Base-by-base conservation (phyloP, 2,113 vertebrate genomes). In the Pluvialis apricaria region DNA sequence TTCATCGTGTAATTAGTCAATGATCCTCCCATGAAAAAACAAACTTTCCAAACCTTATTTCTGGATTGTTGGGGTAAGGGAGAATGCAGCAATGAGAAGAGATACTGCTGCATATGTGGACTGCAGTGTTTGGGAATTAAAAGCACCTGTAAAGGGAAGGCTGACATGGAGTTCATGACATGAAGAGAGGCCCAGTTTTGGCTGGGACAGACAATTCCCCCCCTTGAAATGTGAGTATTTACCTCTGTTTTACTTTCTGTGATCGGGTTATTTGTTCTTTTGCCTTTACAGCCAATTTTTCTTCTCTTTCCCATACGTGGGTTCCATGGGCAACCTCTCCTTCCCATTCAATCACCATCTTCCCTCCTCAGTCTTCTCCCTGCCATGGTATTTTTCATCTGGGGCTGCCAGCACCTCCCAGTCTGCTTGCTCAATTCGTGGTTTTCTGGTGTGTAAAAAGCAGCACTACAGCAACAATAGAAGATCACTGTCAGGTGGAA, bases 401-500 rank as follows among this genome's bases (percentile, higher is more conserved):
- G 88, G 51, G 66, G 44, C 88, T 96, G 87, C 87, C 95, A 94
- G 73, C 60, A 93, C 88, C 91, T 97, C 88, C 90, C 92, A 93
- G 72, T 83, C 68, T 92, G 84, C 92, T 94, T 86, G 64, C 78
- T 96, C 94, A 75, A 20, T 96, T 94, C 1, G 25, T 81, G 90
- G 65, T 86, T 96, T 97, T 93, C 81, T 96, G 86, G 76, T 1
- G 8, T 83, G 65, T 88, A 86, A 93, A 96, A 94, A 79, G 78
- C 88, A 94, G 76, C 79, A 64, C 92, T 96, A 8, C 55, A 95
- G 92, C 90, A 97, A 96, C 94, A 97, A 93, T 90, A 95, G 88
- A 90, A 96, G 96, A 95, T 90, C 58, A 51, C 92, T 95, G 94
- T 97, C 80, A 95, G 92, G 94, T 94, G 82, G 91, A 80, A 86